phyloP scores from a whole-genome alignment of 2,113 vertebrate species.

The Crotalus viridis region DNA sequence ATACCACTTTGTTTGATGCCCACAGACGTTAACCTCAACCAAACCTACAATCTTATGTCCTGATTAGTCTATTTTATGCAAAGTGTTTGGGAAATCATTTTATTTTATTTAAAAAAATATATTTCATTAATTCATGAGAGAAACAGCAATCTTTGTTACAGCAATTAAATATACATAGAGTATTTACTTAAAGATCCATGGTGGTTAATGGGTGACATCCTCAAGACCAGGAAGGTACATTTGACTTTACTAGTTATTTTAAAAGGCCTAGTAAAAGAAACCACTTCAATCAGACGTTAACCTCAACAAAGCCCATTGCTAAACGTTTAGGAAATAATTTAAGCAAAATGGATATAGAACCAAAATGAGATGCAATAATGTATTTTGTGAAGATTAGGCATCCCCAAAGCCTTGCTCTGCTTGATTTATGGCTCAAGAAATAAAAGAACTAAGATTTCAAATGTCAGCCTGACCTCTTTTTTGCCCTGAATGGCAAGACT shows the following conservation, averaged over 20 bases:
- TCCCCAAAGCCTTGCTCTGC: slow-evolving; percentile 3
- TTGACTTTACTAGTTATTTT: background rate
- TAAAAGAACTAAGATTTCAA: slow-evolving; percentile 2
- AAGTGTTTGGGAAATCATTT: too few species aligned
- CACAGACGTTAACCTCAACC: too few species aligned
- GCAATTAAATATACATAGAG: background rate
- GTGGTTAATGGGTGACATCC: background rate
- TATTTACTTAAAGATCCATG: background rate
- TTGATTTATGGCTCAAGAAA: background rate
- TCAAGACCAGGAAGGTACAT: background rate
- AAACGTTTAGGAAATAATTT: slow-evolving; percentile 31
- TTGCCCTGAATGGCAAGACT: background rate
- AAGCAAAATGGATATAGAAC: background rate
- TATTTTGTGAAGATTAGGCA: slow-evolving; percentile 9
- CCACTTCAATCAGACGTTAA: background rate
- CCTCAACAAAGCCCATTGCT: background rate
- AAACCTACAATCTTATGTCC: too few species aligned
- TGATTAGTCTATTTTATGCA: too few species aligned
- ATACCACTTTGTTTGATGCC: too few species aligned
- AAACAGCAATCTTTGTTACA: background rate
- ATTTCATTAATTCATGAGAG: background rate
- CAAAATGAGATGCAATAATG: slow-evolving; percentile 12
- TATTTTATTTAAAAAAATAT: background rate
- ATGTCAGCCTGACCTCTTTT: background rate
- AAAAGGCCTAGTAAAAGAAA: background rate